phyloP scores from a whole-genome alignment of 2,888 invertebrate species.

The Cephus sareptanus region DNA sequence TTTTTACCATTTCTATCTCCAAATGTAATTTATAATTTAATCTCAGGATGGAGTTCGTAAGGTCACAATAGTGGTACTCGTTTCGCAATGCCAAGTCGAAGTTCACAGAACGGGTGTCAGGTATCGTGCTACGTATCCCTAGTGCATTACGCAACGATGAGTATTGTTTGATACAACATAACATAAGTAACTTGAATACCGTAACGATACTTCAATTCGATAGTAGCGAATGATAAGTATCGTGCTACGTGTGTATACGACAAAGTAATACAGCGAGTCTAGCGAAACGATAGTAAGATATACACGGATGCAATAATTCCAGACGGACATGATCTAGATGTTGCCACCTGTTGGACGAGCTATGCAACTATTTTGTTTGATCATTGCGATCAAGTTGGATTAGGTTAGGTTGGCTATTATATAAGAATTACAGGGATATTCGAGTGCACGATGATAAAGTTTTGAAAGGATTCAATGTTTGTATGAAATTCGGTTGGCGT shows the following conservation, averaged over 20 bases:
- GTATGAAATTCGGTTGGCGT: too few species aligned
- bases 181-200: neutral
- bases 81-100: neutral
- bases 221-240: neutral
- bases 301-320: neutral
- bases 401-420: neutral
- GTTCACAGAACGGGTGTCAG: neutral
- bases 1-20: too few species aligned
- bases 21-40: neutral
- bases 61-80: neutral
- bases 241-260: neutral
- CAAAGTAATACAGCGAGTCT: neutral
- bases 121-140: neutral
- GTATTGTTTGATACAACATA: neutral
- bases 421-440: neutral
- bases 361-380: neutral
- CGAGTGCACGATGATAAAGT: neutral
- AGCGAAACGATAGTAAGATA: neutral
- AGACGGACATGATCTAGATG: neutral
- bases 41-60: neutral
- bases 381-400: neutral
- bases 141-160: neutral
- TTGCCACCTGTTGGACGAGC: neutral
- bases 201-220: neutral
- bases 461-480: too few species aligned